These are phyloP conservation scores for Salvator merianae DNA, from an alignment of 2,113 vertebrate genomes.

Conservation along the genomic window DNA sequence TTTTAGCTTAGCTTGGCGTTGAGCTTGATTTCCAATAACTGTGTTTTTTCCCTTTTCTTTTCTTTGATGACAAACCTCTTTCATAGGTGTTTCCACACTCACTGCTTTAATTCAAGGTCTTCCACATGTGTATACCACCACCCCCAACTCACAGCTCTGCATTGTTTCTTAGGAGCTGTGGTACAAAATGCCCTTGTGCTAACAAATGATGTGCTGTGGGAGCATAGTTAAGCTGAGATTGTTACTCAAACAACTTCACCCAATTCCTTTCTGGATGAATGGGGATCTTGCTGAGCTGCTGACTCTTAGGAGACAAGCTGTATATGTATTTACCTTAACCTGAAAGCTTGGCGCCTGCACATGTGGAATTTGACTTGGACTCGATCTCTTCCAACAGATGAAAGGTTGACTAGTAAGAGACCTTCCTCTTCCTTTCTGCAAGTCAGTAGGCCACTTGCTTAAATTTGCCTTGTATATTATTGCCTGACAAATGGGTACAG, in stretches of 20 bases:
- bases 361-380: slow-evolving; percentile 54
- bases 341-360: slow-evolving; percentile 43
- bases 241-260: slow-evolving; percentile 42
- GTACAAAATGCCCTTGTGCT: slow-evolving; percentile 19
- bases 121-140: background rate
- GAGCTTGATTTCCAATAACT: background rate
- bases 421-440: slow-evolving; percentile 32
- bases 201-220: slow-evolving; percentile 29
- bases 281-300: slow-evolving; percentile 39
- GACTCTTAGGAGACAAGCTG: slow-evolving; percentile 45
- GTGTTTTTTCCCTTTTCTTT: background rate
- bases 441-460: slow-evolving; percentile 31
- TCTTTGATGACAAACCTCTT: background rate
- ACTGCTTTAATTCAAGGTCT: background rate
- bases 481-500: slow-evolving; percentile 57
- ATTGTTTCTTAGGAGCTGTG: background rate
- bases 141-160: background rate
- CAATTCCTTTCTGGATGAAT: slow-evolving; percentile 44
- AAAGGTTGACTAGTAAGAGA: slow-evolving; percentile 46
- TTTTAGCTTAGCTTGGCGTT: background rate
- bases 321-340: slow-evolving; percentile 58
- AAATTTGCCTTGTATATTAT: slow-evolving; percentile 38
- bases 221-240: slow-evolving; percentile 37
- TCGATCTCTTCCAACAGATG: slow-evolving; percentile 58
- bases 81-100: background rate